Percentiles rank a stretch among this genome's conserved stretches.
Conservation (phyloP, 92 coral and sea anemone genomes). For the Porites lobata region DNA sequence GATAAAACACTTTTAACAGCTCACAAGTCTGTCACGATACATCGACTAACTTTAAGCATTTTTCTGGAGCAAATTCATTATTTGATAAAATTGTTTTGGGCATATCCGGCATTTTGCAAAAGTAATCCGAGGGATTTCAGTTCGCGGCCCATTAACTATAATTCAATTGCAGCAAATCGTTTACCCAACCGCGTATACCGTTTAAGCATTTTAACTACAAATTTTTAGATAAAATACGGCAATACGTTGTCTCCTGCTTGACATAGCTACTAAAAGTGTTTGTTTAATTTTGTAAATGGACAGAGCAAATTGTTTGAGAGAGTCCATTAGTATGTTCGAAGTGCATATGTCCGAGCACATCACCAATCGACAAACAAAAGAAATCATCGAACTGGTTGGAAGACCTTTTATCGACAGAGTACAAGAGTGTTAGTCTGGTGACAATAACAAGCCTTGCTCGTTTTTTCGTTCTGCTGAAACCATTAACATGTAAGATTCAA, state of each 20-base stretch:
- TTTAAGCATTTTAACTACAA: not conserved
- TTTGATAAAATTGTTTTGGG: no score
- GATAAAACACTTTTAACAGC: slow-evolving; percentile 24
- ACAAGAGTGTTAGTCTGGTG: not conserved
- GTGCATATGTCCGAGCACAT: slow-evolving; percentile 22
- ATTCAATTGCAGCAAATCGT: not conserved
- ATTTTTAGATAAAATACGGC: slow-evolving; percentile 15
- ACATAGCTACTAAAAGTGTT: slow-evolving; percentile 53
- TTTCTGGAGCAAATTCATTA: no score
- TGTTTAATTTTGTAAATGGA: slow-evolving; percentile 44
- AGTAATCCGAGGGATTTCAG: not conserved
- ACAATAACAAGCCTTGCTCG: not conserved
- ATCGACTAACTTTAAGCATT: not conserved
- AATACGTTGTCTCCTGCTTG: slow-evolving; percentile 25
- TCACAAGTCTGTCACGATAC: not conserved
- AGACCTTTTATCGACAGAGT: not conserved
- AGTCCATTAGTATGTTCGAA: slow-evolving; percentile 42
- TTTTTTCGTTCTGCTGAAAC: not conserved
- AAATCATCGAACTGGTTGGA: not conserved
- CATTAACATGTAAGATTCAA: not conserved
- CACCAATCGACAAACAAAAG: not conserved
- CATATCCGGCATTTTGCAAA: no score
- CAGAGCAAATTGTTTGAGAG: slow-evolving; percentile 29
- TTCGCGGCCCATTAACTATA: no score
- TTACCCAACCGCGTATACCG: not conserved